phyloP scores from a whole-genome alignment of 1,140 invertebrate species.

The Idris sp. region DNA sequence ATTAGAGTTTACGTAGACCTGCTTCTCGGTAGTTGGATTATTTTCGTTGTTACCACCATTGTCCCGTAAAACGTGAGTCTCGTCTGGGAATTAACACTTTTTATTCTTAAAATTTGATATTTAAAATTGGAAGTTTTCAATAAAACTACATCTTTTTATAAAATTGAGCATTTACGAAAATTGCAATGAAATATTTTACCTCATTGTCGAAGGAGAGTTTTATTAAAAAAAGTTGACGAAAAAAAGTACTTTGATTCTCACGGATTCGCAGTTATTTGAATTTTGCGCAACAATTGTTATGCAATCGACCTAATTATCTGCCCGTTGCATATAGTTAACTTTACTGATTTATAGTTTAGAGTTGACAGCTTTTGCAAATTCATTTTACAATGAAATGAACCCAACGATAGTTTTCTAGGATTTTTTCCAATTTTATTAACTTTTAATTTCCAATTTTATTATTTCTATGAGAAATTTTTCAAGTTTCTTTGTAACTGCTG shows the following conservation, averaged over 20 bases:
- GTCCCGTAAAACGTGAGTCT: slow-evolving; percentile 66
- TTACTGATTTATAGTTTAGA: slow-evolving; percentile 24
- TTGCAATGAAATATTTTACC: too few relatives aligned
- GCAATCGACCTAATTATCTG: slow-evolving; percentile 61
- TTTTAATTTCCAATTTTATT: too few relatives aligned
- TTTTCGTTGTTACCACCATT: slow-evolving; percentile 60
- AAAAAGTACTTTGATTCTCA: slow-evolving; percentile 45
- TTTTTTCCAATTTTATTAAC: too few relatives aligned
- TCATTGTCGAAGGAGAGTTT: too few relatives aligned
- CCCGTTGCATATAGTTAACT: slow-evolving; percentile 43
- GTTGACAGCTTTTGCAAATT: slow-evolving; percentile 34
- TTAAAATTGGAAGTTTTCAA: too few relatives aligned
- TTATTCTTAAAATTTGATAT: too few relatives aligned
- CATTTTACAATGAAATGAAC: too few relatives aligned
- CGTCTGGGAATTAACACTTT: slow-evolving; percentile 65
- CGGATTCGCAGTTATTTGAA: slow-evolving; percentile 53
- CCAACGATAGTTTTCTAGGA: neutral
- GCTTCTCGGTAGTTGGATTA: slow-evolving; percentile 61
- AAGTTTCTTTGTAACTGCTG: too few relatives aligned
- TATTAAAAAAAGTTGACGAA: slow-evolving; percentile 47
- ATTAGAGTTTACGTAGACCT: slow-evolving; percentile 60
- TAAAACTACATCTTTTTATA: too few relatives aligned
- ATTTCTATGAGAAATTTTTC: too few relatives aligned
- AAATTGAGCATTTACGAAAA: too few relatives aligned
- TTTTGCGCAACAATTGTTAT: slow-evolving; percentile 56